Base-by-base conservation (phyloP, 2,113 vertebrate genomes). In the Rattus norvegicus region DNA sequence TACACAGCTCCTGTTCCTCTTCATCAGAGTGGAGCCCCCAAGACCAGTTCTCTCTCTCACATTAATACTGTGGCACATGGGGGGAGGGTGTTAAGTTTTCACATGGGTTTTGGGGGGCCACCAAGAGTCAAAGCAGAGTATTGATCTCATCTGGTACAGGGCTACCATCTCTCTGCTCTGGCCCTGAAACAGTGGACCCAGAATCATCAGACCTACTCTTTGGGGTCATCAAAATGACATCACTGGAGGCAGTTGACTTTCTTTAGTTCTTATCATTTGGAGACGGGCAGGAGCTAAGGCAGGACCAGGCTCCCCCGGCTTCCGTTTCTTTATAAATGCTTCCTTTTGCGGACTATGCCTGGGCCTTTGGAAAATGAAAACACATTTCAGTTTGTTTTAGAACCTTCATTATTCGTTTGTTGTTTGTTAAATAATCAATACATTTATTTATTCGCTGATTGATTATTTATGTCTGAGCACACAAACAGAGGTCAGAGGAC, bases 141-240 rank as follows among this genome's bases (percentile, higher is more conserved):
- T 61, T 39, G 56, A 7, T 2, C 24, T 6, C 22, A 30, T 59
- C 33, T 36, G 43, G 20, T 56, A 39, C 20, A 39, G 1, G 14
- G 36, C n/a, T 17, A 43, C 36, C 12, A 12, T 1, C 12, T 39
- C 14, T 4, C 56, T 65, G 19, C 17, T 17, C 19, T 3, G 30
- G 19, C 8, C 20, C 1, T 2, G 2, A 2, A 36, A 10, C 1
- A 49, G 70, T 3, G 7, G 39, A 30, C 33, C 10, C 0, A 30
- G 73, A 83, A 17, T 73, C 61, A 36, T 33, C 30, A 26, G n/a
- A 65, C 4, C 17, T 17, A 69, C 39, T 33, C 43, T 33, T 36
- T 36, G 63, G 43, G 63, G 61, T 87, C 47, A 52, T 26, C 39
- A 5, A 7, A 49, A 56, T 20, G 24, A 28, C 39, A 69, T n/a